Evolutionary conservation across 2,888 invertebrate genomes (phyloP), one percentile per base, ranked within the genome.

Genomic region (Troglohyphantes excavatus): DNA sequence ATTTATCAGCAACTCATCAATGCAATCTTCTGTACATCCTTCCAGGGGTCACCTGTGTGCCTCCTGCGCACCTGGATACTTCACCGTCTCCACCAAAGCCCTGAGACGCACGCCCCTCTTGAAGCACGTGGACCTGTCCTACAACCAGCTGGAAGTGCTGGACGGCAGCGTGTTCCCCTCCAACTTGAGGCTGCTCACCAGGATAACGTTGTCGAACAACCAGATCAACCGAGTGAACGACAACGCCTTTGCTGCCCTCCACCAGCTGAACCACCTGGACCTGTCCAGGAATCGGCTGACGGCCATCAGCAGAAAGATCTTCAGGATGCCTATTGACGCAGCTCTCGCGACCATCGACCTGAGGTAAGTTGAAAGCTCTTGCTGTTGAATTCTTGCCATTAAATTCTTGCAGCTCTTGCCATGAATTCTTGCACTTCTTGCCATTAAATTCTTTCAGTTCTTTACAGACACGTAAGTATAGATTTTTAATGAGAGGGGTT

Each of bases 171-270:
- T 73, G 0, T 88, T 82, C 29, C 81, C 88, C 7, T 6, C 27
- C 2, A 53, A 46, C 0, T 3, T 81, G n/a, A 88, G 17, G 17
- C 59, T 75, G 1, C 39, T 88, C 19, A 67, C 13, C 11, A 88
- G 29, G 17, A n/a, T 88, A 7, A 39, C 67, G 21, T 19, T 88
- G 2, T 75, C 73, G 27, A 67, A 81, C 39, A 88, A 88, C 27
- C 53, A 73, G 11, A 73, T 88, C 5, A 39, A 1, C 26, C 39
- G 68, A 5, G 17, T 88, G 2, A 53, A 88, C 13, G 81, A 88
- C 27, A 81, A 88, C 23, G 88, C 88, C 0, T 88, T 88, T 27
- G 73, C 88, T 1, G 75, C 75, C 17, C 75, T 88, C 0, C 53
- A 59, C 3, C 29, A 68, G 9, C 72, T 88, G 2, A 33, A 23